Percentiles rank a stretch among this genome's conserved stretches.
Conservation (phyloP, 2,888 invertebrate genomes). For the Willowsia nigromaculata region DNA sequence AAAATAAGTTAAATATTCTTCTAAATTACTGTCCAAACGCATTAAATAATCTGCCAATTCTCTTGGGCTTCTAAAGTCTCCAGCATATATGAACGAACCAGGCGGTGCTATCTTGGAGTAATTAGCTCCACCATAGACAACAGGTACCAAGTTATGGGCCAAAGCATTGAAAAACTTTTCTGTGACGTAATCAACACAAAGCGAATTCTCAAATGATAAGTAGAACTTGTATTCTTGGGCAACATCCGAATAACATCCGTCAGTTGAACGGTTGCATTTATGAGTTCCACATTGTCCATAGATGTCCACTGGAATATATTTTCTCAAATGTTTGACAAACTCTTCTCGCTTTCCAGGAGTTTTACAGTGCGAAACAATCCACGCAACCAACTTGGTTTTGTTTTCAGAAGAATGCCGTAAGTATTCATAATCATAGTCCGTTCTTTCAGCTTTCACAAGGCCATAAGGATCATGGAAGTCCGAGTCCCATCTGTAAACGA, state of each 20-base stretch:
- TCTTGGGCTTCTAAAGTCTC: conserved; percentile 36
- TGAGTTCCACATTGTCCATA: conserved; percentile 59
- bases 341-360: conserved; percentile 51
- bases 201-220: conserved; percentile 57
- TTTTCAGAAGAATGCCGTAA: background rate
- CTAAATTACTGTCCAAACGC: conserved; percentile 23
- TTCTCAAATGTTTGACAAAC: background rate
- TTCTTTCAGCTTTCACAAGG: background rate
- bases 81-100: conserved; percentile 40
- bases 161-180: conserved; percentile 62
- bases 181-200: conserved; percentile 62
- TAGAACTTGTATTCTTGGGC: conserved; percentile 64
- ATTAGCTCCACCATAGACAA: conserved; percentile 61
- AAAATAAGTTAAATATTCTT: conserved; percentile 60
- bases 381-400: conserved; percentile 17
- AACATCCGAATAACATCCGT: background rate
- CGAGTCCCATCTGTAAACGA: conserved; percentile 38
- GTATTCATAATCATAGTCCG: background rate
- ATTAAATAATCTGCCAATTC: conserved; percentile 34
- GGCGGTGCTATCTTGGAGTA: conserved; percentile 44
- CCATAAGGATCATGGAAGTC: conserved; percentile 58
- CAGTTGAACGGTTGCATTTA: background rate
- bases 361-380: conserved; percentile 58
- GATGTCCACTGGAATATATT: conserved; percentile 47
- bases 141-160: conserved; percentile 40